Evolutionary conservation across 30 jellyfish, hydroid and myxozoan genomes (phyloP), one percentile per base, ranked within the genome.

Genomic region (Pseudorhiza aurosa): DNA sequence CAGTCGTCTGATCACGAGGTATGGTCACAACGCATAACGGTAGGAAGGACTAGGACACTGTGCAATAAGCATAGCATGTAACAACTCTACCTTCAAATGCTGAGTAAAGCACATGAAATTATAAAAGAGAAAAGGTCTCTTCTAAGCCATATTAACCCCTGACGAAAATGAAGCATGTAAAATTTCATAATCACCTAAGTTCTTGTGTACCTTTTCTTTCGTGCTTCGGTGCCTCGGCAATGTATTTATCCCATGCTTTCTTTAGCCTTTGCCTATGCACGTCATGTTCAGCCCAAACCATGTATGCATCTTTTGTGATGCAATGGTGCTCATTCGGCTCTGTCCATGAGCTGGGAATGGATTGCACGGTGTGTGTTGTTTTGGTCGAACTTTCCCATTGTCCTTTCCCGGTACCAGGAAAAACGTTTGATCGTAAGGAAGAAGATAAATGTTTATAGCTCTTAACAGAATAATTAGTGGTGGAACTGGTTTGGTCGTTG

Each of bases 281-380:
- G 43, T 85, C 90, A 35, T 60, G 79, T 67, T 85, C 96, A 1
- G 96, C 82, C 96, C 96, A 85, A 33, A 74, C 26, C 96, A 85
- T 85, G 17, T 49, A 85, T 18, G 76, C 77, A 72, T 85, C 96
- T 25, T 74, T 73, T 14, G 79, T 64, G 0, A 74, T 53, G 11
- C 82, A 81, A 75, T 35, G 65, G 9, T 68, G 45, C 36, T 28
- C 67, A 17, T 33, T 44, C 8, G 49, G 60, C 26, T 68, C 22
- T 65, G 22, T 18, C 74, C 77, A 45, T 2, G 81, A 75, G 31
- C 65, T n/a, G 21, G 83, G 83, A 8, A 57, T 30, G 25, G 46
- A 40, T 59, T 85, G 37, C 15, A 72, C 53, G 2, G 25, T 58
- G 32, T 1, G 75, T 1, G 81, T 28, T 24, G 62, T 51, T 42